Evolutionary conservation across 2,888 invertebrate species (phyloP).

Genomic region (Zele albiditarsus): DNA sequence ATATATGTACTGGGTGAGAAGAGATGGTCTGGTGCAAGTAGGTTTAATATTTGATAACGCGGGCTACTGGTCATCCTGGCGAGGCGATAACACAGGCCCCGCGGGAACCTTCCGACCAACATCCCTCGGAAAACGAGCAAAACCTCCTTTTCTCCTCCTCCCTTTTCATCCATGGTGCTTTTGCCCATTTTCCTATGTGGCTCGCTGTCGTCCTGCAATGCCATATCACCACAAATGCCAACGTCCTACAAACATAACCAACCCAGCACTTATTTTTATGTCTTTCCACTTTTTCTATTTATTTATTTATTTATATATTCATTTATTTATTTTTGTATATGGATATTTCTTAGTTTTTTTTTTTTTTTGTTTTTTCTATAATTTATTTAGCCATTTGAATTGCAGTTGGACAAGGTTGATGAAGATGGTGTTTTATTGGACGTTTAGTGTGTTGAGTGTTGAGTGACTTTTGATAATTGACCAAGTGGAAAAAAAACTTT

Average conservation of each 20-base stretch:
- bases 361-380: too few relatives aligned
- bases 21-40: conserved; percentile 69
- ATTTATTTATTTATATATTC: neutral
- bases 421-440: neutral
- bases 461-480: too few relatives aligned
- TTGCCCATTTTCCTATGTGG: conserved; percentile 28
- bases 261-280: conserved; percentile 26
- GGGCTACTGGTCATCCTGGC: conserved; percentile 71
- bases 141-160: conserved; percentile 46
- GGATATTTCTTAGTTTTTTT: too few relatives aligned
- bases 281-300: neutral
- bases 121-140: conserved; percentile 69
- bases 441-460: neutral
- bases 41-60: conserved; percentile 72
- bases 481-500: too few relatives aligned
- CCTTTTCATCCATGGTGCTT: conserved; percentile 42
- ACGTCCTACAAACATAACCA: conserved; percentile 26
- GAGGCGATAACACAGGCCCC: conserved; percentile 73
- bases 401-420: neutral
- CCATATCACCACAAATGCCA: conserved; percentile 33
- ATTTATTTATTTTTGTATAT: neutral
- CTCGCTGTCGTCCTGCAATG: conserved; percentile 18
- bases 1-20: conserved; percentile 49
- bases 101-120: conserved; percentile 71
- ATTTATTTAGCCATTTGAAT: neutral